Conservation (phyloP, 1,140 invertebrate genomes). For the Sarcophaga peregrina region DNA sequence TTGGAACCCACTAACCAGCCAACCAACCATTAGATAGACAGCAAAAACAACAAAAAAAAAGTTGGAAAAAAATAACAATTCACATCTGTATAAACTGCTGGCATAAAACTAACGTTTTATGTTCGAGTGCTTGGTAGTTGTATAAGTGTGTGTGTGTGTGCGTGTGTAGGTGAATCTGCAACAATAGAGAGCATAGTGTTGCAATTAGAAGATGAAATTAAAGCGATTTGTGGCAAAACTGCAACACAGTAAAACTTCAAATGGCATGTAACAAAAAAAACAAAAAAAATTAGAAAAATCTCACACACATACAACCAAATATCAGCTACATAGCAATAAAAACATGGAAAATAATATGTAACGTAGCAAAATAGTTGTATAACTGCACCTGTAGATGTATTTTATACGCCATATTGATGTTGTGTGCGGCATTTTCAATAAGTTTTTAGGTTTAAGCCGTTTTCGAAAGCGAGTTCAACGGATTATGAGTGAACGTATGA, state of each 20-base stretch:
- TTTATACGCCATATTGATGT: background rate
- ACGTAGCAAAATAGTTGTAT: background rate
- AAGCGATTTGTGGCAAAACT: conserved; percentile 58
- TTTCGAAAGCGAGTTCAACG: background rate
- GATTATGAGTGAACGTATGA: no score
- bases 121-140: conserved; percentile 44
- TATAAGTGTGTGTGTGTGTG: conserved; percentile 30
- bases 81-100: conserved; percentile 50
- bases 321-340: background rate
- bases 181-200: conserved; percentile 39
- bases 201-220: conserved; percentile 54
- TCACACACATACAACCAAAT: background rate
- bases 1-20: background rate
- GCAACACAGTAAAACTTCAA: background rate
- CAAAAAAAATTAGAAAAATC: no score
- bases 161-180: background rate
- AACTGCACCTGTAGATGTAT: background rate
- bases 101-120: conserved; percentile 15
- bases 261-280: background rate
- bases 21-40: conserved; percentile 29
- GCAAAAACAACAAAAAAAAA: no score
- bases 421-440: background rate
- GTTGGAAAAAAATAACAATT: no score
- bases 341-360: background rate
- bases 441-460: background rate